Base-by-base conservation (phyloP, 2,797 vertebrate genomes). In the Yasuhikotakia modesta region DNA sequence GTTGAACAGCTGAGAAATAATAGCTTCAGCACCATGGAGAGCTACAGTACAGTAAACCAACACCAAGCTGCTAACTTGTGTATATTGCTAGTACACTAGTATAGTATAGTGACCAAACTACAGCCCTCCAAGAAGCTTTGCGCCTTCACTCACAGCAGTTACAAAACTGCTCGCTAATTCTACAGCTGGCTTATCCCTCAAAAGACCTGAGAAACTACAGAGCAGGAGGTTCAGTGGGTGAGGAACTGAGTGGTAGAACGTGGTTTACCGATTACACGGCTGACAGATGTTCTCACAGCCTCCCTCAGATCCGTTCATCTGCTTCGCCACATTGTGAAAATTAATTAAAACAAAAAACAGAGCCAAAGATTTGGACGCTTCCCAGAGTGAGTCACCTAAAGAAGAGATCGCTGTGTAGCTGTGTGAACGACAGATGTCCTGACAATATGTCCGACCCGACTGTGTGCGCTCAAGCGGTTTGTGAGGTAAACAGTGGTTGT, bases 251-350 rank as follows among this genome's bases (percentile, higher is more conserved):
- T 67, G 53, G 74, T 52, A 68, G 87, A 86, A 84, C 86, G 85
- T 85, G 87, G 87, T 91, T 92, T 90, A 89, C 88, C 90, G 91
- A 93, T 93, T 93, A 93, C 90, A 92, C 89, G 92, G 87, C 89
- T 92, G 92, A 92, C 90, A 91, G 92, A 92, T 93, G 91, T 92
- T 93, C 89, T 85, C 88, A 88, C 87, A 83, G 88, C 87, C 88
- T 90, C 89, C 87, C 82, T 85, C 80, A 79, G 90, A 90, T 90
- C 91, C 87, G 90, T 69, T 84, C 84, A 87, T 91, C 87, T 90
- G 89, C 87, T 92, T 91, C 76, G 87, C 86, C 87, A 92, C 91
- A 93, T 92, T 81, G 84, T 87, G 76, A 75, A 88, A 93, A 93
- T 91, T 89, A 91, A 92, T 91, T 88, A 87, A 88, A 92, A 89